A percentile compares a stretch with the other conserved stretches of the same genome.
Conservation (phyloP, 2,797 vertebrate species). For the Dipus sagitta region DNA sequence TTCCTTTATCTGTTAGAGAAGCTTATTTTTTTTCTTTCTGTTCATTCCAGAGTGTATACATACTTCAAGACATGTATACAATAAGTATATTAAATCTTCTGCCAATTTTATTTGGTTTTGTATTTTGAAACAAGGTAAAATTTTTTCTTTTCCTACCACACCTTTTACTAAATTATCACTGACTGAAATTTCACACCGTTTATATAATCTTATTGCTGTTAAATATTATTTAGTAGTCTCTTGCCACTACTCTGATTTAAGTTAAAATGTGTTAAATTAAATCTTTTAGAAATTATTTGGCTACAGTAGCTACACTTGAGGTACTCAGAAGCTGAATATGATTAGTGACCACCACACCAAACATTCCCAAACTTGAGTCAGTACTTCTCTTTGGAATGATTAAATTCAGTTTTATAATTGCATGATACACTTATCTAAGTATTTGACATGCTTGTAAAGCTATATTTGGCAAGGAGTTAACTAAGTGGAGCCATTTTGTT, state of each 20-base stretch:
- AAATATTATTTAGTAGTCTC: not conserved
- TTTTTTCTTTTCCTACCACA: too few relatives aligned
- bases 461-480: not conserved
- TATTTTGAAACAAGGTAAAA: not conserved
- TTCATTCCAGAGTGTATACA: not conserved
- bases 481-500: not conserved
- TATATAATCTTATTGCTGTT: not conserved
- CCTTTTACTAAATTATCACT: not conserved
- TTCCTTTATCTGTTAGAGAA: constrained; percentile 2
- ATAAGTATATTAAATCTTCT: too few relatives aligned
- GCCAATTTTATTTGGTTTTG: too few relatives aligned
- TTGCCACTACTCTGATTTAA: not conserved
- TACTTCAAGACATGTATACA: not conserved
- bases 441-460: not conserved
- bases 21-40: not conserved
- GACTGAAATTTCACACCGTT: not conserved
- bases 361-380: not conserved
- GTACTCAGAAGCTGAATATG: not conserved
- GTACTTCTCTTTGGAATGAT: not conserved
- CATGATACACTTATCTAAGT: not conserved
- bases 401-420: not conserved
- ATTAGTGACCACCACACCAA: not conserved
- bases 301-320: not conserved
- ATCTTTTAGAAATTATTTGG: not conserved
- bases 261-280: not conserved